These are phyloP conservation scores for Eublepharis macularius DNA, from an alignment of 2,113 vertebrate genomes.

Conservation along the genomic window DNA sequence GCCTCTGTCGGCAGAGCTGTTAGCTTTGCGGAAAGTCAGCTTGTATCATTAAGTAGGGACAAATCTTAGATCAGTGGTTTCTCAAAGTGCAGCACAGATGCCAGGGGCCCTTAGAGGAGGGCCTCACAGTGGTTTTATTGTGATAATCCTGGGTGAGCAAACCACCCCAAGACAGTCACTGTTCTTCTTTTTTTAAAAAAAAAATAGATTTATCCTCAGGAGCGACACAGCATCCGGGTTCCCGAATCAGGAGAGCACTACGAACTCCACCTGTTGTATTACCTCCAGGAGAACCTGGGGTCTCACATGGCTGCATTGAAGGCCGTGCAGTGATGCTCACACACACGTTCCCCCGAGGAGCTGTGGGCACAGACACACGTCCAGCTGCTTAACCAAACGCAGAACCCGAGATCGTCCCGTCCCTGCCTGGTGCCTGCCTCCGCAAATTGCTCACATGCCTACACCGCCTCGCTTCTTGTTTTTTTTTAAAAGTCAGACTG, in stretches of 20 bases:
- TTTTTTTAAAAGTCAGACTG: conserved; percentile 54
- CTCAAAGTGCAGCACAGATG: no score
- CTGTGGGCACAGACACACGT: conserved; percentile 12
- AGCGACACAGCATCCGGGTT: conserved; percentile 85
- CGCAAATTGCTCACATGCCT: conserved; percentile 18
- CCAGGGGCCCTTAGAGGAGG: no score
- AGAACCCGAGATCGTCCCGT: conserved; percentile 33
- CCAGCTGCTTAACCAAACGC: conserved; percentile 50
- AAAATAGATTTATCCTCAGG: conserved; percentile 87
- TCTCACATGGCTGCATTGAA: conserved; percentile 80
- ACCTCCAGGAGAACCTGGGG: conserved; percentile 84
- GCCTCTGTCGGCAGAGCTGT: no score
- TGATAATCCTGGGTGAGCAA: neutral
- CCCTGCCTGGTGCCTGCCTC: conserved; percentile 65
- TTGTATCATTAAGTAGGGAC: no score
- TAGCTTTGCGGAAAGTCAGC: no score
- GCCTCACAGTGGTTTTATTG: no score
- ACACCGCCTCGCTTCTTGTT: conserved; percentile 29
- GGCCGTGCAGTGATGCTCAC: conserved; percentile 68
- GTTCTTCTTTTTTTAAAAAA: conserved; percentile 21
- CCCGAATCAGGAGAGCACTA: conserved; percentile 86
- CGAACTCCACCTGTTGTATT: conserved; percentile 83
- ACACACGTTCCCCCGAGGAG: conserved; percentile 35
- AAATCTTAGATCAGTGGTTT: no score
- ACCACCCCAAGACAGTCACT: neutral